These are phyloP conservation scores for Sorex maritimensis DNA, from an alignment of 2,797 vertebrate genomes.

Conservation along the genomic window DNA sequence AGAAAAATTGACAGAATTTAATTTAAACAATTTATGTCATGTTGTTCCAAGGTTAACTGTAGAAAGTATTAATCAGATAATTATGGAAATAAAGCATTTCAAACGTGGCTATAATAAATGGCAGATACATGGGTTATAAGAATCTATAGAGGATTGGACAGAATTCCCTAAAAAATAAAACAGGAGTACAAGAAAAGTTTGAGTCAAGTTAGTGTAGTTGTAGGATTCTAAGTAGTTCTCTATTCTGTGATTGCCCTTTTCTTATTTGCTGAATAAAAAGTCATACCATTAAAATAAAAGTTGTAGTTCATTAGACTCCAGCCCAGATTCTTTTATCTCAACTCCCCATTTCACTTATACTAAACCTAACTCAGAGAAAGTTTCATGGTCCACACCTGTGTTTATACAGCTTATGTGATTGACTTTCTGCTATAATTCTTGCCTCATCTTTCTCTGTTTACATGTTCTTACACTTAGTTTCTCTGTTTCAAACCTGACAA, in stretches of 20 bases:
- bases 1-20: not conserved
- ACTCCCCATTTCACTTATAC: constrained; percentile 9
- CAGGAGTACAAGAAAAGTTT: not conserved
- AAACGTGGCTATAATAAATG: constrained; percentile 8
- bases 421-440: not conserved
- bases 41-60: not conserved
- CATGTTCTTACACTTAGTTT: not conserved
- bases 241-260: not conserved
- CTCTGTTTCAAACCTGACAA: not conserved
- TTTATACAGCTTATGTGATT: not conserved
- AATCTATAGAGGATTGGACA: not conserved
- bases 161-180: constrained; percentile 44
- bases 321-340: not conserved
- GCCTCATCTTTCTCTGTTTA: not conserved
- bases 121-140: constrained; percentile 2
- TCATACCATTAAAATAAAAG: constrained; percentile 46
- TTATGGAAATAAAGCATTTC: not conserved
- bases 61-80: constrained; percentile 4
- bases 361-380: not conserved
- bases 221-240: not conserved
- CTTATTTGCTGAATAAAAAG: not conserved
- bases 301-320: constrained; percentile 12
- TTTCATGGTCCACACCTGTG: not conserved
- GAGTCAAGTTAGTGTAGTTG: not conserved
- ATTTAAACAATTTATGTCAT: not conserved